These are phyloP conservation scores for Melipona quadrifasciata DNA, from an alignment of 1,140 invertebrate species.

Conservation along the genomic window DNA sequence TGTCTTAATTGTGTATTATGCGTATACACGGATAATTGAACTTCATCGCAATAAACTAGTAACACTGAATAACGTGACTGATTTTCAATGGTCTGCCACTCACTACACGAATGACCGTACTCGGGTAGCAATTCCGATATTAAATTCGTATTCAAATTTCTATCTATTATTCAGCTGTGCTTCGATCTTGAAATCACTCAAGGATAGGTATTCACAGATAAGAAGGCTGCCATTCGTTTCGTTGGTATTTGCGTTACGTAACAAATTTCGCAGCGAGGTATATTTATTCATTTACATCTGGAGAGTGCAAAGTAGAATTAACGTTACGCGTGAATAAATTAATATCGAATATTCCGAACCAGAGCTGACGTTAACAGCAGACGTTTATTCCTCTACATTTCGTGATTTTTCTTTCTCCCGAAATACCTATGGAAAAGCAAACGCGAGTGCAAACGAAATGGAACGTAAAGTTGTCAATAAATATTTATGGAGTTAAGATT, in stretches of 20 bases:
- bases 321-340: too few species aligned
- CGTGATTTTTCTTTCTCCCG: too few species aligned
- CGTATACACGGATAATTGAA: constrained; percentile 9
- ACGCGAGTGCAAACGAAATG: neutral
- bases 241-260: neutral
- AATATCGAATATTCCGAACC: too few species aligned
- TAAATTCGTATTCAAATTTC: constrained; percentile 55
- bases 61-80: constrained; percentile 52
- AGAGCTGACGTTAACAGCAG: too few species aligned
- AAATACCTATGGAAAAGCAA: too few species aligned
- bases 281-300: too few species aligned
- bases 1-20: neutral
- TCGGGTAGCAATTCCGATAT: constrained; percentile 33
- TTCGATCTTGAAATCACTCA: constrained; percentile 3
- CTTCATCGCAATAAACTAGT: constrained; percentile 11
- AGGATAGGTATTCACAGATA: neutral
- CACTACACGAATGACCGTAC: constrained; percentile 41
- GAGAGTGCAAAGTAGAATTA: too few species aligned
- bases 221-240: neutral
- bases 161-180: constrained; percentile 6
- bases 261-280: too few species aligned
- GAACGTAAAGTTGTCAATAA: neutral
- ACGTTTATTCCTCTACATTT: too few species aligned
- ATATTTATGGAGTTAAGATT: neutral
- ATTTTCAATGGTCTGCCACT: constrained; percentile 55